A percentile compares a stretch with the other conserved stretches of the same genome.
Conservation (phyloP, 2,113 vertebrate species). For the Grammomys dolichurus region DNA sequence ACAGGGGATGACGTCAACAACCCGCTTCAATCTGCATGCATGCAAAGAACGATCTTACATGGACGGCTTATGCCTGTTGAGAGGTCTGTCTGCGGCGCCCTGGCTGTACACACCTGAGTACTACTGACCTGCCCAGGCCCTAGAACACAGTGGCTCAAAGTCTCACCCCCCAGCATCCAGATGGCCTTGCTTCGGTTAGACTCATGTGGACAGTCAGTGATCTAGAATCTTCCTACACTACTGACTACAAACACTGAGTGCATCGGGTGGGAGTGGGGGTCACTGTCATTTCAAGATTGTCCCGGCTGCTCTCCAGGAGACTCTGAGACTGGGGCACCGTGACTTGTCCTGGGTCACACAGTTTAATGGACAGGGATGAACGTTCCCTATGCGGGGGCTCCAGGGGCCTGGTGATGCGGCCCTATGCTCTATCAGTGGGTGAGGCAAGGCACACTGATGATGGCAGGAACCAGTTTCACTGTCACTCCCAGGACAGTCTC, state of each 20-base stretch:
- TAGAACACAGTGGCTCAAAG: not conserved
- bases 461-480: not conserved
- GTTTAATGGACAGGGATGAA: not conserved
- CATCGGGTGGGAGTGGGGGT: not conserved
- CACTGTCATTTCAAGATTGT: rapidly evolving
- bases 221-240: not conserved
- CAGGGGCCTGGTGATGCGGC: not conserved
- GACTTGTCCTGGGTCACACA: no score
- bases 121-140: no score
- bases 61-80: no score
- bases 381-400: not conserved
- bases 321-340: not conserved
- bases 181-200: not conserved
- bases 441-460: not conserved
- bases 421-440: not conserved
- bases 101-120: not conserved
- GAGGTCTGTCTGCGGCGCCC: not conserved
- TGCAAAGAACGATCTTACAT: not conserved
- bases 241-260: rapidly evolving
- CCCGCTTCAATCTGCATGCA: rapidly evolving
- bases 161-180: not conserved
- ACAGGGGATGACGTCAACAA: no score
- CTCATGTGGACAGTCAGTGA: rapidly evolving
- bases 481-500: rapidly evolving
- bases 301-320: not conserved